Evolutionary conservation across 1,140 invertebrate genomes (phyloP).

Genomic region (Temnothorax longispinosus): DNA sequence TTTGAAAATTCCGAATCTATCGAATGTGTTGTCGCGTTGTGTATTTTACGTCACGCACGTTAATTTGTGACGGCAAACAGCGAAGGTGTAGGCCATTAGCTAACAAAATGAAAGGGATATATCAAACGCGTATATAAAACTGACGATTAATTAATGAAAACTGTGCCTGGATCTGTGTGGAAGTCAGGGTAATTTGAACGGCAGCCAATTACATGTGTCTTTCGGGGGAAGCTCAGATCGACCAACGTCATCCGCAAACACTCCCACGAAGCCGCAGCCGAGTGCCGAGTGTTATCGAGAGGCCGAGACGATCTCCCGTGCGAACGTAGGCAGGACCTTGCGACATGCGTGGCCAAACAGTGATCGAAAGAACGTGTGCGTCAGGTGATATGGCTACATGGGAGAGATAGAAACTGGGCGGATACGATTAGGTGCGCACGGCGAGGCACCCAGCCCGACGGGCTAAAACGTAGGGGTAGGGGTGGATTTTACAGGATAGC

Average conservation of each 20-base stretch:
- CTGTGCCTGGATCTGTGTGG: background rate
- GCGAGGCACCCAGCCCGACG: background rate
- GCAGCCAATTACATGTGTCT: conserved; percentile 31
- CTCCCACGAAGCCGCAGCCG: conserved; percentile 40
- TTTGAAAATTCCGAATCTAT: background rate
- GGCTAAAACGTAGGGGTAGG: background rate
- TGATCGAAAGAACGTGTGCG: conserved; percentile 49
- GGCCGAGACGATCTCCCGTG: background rate
- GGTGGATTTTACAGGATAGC: conserved; percentile 7
- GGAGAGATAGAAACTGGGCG: conserved; percentile 28
- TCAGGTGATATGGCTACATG: conserved; percentile 35
- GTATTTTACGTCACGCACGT: conserved; percentile 17
- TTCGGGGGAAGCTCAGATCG: conserved; percentile 5
- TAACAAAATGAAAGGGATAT: conserved; percentile 34
- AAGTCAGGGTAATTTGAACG: conserved; percentile 25
- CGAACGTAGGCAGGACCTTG: conserved; percentile 25
- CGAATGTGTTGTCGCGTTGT: background rate
- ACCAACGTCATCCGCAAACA: conserved; percentile 57
- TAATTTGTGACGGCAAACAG: conserved; percentile 14
- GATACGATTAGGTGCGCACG: conserved; percentile 32
- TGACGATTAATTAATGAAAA: conserved; percentile 50
- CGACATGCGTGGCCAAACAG: conserved; percentile 39
- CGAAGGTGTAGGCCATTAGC: background rate
- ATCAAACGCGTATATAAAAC: conserved; percentile 11
- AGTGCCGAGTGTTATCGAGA: no score